These are phyloP conservation scores for Odontamblyopus rebecca DNA, from an alignment of 2,797 vertebrate species.

Conservation along the genomic window DNA sequence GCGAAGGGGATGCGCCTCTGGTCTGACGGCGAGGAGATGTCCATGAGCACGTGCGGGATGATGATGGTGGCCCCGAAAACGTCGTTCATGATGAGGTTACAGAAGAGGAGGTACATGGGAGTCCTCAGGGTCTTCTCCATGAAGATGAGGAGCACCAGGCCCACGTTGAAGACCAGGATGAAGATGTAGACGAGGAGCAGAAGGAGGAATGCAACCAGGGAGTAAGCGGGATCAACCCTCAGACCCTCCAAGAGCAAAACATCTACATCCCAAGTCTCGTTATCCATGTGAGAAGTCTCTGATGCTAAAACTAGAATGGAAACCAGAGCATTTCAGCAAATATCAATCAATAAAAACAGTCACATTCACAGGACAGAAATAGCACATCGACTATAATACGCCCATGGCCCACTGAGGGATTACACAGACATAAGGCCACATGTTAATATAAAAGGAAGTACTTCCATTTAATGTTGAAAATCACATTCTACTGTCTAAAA, in stretches of 20 bases:
- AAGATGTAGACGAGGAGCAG: constrained; percentile 48
- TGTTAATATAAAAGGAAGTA: too few relatives aligned
- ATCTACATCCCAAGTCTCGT: neutral
- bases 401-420: too few relatives aligned
- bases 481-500: too few relatives aligned
- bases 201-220: constrained; percentile 30
- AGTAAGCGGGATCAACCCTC: constrained; percentile 22
- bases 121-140: constrained; percentile 66
- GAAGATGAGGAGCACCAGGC: constrained; percentile 44
- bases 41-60: constrained; percentile 65
- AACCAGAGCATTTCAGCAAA: too few relatives aligned
- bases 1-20: constrained; percentile 63
- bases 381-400: too few relatives aligned
- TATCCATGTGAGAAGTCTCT: too few relatives aligned
- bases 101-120: constrained; percentile 79
- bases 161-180: constrained; percentile 45
- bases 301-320: too few relatives aligned
- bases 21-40: constrained; percentile 47
- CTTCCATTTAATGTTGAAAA: too few relatives aligned
- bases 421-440: too few relatives aligned
- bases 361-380: too few relatives aligned
- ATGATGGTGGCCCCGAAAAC: constrained; percentile 72
- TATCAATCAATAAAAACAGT: too few relatives aligned
- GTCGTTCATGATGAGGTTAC: constrained; percentile 73
- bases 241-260: constrained; percentile 29